A percentile compares a stretch with the other conserved stretches of the same genome.
These are phyloP conservation scores for Thumatha senex DNA, from an alignment of 2,888 invertebrate genomes.

Conservation along the genomic window DNA sequence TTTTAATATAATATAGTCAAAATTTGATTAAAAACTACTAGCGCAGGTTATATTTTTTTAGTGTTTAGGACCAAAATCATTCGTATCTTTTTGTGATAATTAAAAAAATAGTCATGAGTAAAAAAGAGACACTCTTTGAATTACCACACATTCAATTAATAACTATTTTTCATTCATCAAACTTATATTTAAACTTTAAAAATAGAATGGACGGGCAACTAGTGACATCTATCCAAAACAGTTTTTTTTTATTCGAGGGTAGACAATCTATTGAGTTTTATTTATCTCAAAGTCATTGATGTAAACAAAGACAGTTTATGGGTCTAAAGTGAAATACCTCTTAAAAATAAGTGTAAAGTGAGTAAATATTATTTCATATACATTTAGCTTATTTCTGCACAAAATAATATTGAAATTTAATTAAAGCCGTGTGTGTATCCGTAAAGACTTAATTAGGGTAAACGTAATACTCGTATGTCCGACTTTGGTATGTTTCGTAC, in stretches of 20 bases:
- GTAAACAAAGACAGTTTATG: background rate
- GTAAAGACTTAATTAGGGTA: background rate
- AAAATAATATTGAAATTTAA: conserved; percentile 18
- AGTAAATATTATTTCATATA: conserved; percentile 3
- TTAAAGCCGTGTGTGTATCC: conserved; percentile 2
- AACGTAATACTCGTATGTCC: conserved; percentile 9
- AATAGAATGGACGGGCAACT: background rate
- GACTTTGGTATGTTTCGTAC: conserved; percentile 6
- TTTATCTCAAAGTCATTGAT: background rate
- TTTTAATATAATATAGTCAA: conserved; percentile 9
- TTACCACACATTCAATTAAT: background rate
- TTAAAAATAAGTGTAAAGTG: background rate
- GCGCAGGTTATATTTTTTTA: conserved; percentile 41
- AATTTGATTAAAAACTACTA: conserved; percentile 23
- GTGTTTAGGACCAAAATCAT: background rate
- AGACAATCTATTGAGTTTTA: background rate
- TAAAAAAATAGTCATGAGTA: background rate
- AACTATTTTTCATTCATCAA: background rate
- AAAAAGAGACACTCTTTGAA: background rate
- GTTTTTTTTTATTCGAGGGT: conserved; percentile 17
- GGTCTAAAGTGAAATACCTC: too few species aligned
- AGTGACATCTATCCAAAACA: conserved; percentile 24
- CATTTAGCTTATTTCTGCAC: background rate
- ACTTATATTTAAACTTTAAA: background rate
- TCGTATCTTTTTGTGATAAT: background rate